These are phyloP conservation scores for Zosterops lateralis DNA, from an alignment of 2,113 vertebrate genomes.

Conservation along the genomic window DNA sequence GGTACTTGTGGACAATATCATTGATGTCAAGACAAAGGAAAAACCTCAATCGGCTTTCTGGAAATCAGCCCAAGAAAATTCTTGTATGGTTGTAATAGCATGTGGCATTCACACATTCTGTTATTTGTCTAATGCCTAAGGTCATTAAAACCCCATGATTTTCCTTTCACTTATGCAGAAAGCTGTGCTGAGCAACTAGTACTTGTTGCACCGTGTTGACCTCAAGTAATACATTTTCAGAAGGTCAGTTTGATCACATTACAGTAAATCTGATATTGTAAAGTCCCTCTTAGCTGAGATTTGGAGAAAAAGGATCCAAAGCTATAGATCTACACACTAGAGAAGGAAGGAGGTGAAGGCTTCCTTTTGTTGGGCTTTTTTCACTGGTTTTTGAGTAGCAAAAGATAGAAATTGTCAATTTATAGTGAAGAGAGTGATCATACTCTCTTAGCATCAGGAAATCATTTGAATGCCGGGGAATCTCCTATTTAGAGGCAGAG, in stretches of 20 bases:
- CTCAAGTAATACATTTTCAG: slow-evolving; percentile 16
- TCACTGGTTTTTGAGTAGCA: neutral
- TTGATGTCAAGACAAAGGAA: slow-evolving; percentile 22
- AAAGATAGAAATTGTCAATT: neutral
- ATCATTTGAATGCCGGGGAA: neutral
- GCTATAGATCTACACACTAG: neutral
- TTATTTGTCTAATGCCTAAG: neutral
- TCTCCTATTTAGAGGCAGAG: neutral
- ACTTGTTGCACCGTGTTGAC: slow-evolving; percentile 33
- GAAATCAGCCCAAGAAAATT: neutral
- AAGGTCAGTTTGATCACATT: neutral
- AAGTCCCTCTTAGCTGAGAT: neutral
- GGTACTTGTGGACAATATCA: neutral
- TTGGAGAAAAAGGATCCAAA: neutral
- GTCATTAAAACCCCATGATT: slow-evolving; percentile 26
- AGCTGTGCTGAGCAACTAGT: neutral
- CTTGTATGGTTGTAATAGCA: neutral
- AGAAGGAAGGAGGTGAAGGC: neutral
- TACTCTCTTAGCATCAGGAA: neutral
- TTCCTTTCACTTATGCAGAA: neutral
- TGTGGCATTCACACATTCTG: slow-evolving; percentile 19
- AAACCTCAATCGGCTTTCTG: neutral
- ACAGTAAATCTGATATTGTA: neutral
- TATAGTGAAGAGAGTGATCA: neutral
- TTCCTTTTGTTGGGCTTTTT: neutral